Conservation (phyloP, 2,888 invertebrate species). For the Athrips mouffetella region DNA sequence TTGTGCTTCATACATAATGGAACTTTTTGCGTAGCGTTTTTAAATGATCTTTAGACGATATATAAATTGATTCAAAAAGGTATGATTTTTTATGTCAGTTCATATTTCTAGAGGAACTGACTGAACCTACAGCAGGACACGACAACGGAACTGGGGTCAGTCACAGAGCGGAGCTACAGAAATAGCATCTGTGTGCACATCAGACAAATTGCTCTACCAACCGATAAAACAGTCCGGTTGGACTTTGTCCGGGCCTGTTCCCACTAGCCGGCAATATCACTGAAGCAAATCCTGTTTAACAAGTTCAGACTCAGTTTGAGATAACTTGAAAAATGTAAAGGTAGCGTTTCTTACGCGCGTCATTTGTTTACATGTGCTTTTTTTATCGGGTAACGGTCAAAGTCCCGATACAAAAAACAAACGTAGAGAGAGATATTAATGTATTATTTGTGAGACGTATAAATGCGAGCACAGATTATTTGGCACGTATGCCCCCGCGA, state of each 20-base stretch:
- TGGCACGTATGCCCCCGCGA: too few species aligned
- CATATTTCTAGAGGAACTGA: too few species aligned
- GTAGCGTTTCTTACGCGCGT: too few species aligned
- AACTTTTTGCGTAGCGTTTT: too few species aligned
- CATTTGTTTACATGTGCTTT: background rate
- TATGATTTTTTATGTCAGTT: too few species aligned
- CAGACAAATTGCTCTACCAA: background rate
- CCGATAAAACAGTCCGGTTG: background rate
- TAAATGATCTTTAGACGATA: too few species aligned
- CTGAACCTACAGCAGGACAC: background rate
- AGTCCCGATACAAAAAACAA: background rate
- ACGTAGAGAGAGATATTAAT: too few species aligned
- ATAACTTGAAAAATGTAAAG: too few species aligned
- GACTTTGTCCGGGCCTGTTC: background rate
- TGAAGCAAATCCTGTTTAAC: too few species aligned
- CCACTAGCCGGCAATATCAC: background rate
- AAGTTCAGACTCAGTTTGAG: too few species aligned
- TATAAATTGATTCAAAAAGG: too few species aligned
- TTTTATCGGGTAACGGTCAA: conserved; percentile 1
- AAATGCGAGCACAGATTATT: background rate
- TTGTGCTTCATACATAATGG: too few species aligned
- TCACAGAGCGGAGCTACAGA: background rate
- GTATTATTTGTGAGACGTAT: background rate
- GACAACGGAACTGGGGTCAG: background rate
- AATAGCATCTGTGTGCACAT: background rate